Evolutionary conservation across 2,888 invertebrate genomes (phyloP), one percentile per base, ranked within the genome.

Genomic region (Acanthosepion pharaonis): DNA sequence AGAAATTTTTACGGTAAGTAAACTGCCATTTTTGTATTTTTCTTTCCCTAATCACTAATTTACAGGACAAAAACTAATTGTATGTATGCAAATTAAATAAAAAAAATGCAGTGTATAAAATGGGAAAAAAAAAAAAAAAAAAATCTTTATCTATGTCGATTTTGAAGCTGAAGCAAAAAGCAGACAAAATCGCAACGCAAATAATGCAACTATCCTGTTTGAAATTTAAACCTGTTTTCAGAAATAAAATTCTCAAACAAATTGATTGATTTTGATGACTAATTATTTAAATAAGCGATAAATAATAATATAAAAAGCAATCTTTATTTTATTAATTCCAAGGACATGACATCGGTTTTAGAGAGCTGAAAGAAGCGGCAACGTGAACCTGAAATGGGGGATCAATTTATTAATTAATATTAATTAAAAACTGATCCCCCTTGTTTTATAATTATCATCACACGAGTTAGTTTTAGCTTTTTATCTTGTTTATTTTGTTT

Each of bases 1-100:
- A 78, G 78, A 78, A 18, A 78, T n/a, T 78, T 78, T 78, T 78
- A 78, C 78, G 78, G 78, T 78, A 78, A 78, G 78, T 78, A 78
- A 33, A n/a, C 15, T n/a, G 11, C 9, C n/a, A 78, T 15, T n/a
- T n/a, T n/a, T 33, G 78, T 0, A 9, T n/a, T n/a, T 15, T 78
- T 78, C n/a, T n/a, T 78, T n/a, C 11, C 20, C 20, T 59, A 20
- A 23, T n/a, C n/a, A 78, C n/a, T 64, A 64, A 64, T n/a, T 78
- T 78, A 15, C n/a, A 78, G 11, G 33, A 78, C n/a, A 33, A 33
- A 11, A 78, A 33, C n/a, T n/a, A 9, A 15, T 33, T 78, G 11
- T 33, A n/a, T n/a, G n/a, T 78, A 5, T n/a, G 78, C n/a, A n/a
- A 78, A 15, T n/a, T 9, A 78, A 33, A 78, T 42, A 42, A 78